A percentile compares a stretch with the other conserved stretches of the same genome.
Evolutionary conservation across 92 coral and sea anemone genomes (phyloP).

Genomic region (Umimayanthus kanabou): DNA sequence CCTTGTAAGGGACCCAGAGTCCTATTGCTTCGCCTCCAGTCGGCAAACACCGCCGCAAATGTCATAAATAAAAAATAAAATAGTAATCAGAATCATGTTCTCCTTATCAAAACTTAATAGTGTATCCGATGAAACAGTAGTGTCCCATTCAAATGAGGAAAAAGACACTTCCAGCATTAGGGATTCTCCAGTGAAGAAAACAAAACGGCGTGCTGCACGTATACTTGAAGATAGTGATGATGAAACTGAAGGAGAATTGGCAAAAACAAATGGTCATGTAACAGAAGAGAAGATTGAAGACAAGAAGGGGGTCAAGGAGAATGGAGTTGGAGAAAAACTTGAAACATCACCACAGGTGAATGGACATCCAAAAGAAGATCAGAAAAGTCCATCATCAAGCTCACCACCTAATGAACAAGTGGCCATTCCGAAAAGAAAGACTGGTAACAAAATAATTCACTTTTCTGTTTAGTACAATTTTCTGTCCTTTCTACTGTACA

Average conservation of each 20-base stretch:
- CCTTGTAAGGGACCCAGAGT: too few relatives aligned
- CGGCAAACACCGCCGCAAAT: too few relatives aligned
- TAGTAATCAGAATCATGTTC: too few relatives aligned
- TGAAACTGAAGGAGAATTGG: constrained; percentile 67
- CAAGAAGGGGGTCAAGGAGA: constrained; percentile 8
- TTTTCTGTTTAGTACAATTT: background rate
- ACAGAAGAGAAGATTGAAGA: background rate
- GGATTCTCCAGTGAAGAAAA: constrained; percentile 84
- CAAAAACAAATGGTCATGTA: constrained; percentile 31
- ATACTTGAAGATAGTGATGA: constrained; percentile 80
- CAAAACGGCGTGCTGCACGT: constrained; percentile 64
- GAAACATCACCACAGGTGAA: constrained; percentile 2
- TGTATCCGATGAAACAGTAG: background rate
- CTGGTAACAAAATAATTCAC: constrained; percentile 46
- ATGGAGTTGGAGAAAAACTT: background rate
- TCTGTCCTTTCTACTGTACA: background rate
- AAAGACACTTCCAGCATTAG: background rate
- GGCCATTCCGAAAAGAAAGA: constrained; percentile 73
- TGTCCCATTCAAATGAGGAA: background rate
- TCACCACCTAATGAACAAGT: constrained; percentile 45
- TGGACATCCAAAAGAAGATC: constrained; percentile 25
- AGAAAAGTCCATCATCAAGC: background rate
- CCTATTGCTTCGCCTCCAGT: too few relatives aligned
- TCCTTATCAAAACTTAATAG: background rate
- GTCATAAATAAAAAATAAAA: too few relatives aligned